phyloP scores from a whole-genome alignment of 1,140 invertebrate genomes.

The Drosophila repleta region DNA sequence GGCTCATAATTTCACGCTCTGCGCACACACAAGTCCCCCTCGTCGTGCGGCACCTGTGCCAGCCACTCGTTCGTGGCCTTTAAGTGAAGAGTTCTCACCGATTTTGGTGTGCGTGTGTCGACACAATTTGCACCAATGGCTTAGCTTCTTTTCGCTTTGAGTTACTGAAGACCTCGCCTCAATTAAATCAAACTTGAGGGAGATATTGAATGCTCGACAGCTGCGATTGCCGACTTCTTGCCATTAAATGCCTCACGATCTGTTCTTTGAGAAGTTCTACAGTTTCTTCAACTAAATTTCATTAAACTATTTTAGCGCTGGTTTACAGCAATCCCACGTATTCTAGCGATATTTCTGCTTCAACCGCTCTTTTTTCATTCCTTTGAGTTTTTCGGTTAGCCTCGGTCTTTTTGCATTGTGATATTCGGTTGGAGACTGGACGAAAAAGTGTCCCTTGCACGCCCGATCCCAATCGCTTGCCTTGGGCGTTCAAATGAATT shows the following conservation, averaged over 20 bases:
- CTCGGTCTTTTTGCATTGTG: too few relatives aligned
- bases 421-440: too few relatives aligned
- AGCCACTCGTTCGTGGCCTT: conserved; percentile 46
- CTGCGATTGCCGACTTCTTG: conserved; percentile 20
- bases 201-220: not conserved
- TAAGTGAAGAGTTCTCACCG: conserved; percentile 32
- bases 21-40: conserved; percentile 58
- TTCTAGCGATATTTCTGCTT: too few relatives aligned
- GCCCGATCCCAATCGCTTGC: conserved; percentile 24
- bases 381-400: too few relatives aligned
- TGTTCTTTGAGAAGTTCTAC: not conserved
- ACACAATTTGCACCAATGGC: conserved; percentile 52
- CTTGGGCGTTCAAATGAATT: conserved; percentile 68
- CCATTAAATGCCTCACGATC: conserved; percentile 25
- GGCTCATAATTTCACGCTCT: conserved; percentile 77
- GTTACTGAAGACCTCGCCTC: conserved; percentile 44
- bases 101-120: conserved; percentile 32
- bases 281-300: too few relatives aligned
- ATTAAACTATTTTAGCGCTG: too few relatives aligned
- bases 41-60: conserved; percentile 12
- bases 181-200: conserved; percentile 77
- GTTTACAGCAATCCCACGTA: too few relatives aligned
- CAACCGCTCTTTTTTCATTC: too few relatives aligned
- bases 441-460: conserved; percentile 29
- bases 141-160: conserved; percentile 45